Percentiles rank a stretch among this genome's conserved stretches.
These are phyloP conservation scores for Xerus rutilus DNA, from an alignment of 2,797 vertebrate species.

Conservation along the genomic window DNA sequence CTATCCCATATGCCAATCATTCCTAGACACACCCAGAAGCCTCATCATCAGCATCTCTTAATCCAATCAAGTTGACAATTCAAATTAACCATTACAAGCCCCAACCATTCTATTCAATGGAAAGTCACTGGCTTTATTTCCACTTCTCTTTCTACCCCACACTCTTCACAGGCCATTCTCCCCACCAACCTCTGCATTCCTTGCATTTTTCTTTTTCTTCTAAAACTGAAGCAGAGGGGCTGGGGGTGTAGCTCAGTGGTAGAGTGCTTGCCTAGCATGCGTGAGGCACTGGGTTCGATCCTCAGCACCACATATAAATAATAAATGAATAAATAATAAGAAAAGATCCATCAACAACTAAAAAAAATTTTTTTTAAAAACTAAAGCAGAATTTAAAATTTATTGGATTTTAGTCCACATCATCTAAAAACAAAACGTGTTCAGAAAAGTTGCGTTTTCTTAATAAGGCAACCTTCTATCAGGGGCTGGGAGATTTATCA, in stretches of 20 bases:
- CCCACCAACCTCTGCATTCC: neutral
- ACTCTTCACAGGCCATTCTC: neutral
- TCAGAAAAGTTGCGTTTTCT: neutral
- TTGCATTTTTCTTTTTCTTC: neutral
- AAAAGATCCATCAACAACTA: no score
- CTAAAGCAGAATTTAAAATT: neutral
- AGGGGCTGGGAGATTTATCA: neutral
- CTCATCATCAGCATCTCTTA: no score
- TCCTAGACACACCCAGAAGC: no score
- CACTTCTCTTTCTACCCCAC: accelerated
- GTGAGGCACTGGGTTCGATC: no score
- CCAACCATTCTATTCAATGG: neutral
- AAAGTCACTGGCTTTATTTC: neutral
- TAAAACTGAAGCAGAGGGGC: neutral
- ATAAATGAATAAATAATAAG: no score
- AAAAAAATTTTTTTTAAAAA: no score
- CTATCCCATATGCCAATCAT: no score
- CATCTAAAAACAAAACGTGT: neutral
- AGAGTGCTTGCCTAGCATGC: no score
- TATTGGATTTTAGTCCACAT: neutral
- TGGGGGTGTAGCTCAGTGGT: no score
- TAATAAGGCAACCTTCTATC: neutral
- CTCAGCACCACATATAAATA: no score
- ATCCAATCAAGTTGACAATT: no score
- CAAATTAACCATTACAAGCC: no score